Evolutionary conservation across 2,888 invertebrate species (phyloP), one percentile per base, ranked within the genome.

Genomic region (Mechanitis messenoides): DNA sequence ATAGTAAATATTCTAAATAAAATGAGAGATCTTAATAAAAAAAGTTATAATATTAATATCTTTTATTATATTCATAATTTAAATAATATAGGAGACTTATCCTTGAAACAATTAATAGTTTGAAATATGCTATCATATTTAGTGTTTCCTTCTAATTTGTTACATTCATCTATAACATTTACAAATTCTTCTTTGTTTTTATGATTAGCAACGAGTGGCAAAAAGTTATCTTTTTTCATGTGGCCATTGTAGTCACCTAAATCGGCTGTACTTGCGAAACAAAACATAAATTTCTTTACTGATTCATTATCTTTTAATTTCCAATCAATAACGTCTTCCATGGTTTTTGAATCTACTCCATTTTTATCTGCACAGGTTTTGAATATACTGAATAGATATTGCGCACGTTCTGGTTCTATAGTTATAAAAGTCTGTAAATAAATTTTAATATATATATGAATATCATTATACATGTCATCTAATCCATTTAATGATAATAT

Each of bases 231-330:
- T 2, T 75, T 77, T 3, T 82, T 76, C 33, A 85, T 66, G 54
- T 76, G 72, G 3, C 83, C 85, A 28, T 72, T 68, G 3, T 64
- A 56, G n/a, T 72, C 68, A 3, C 68, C 63, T 5, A 74, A 72
- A 20, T 77, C 77, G n/a, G 79, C 20, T 62, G 56, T 76, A 78
- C 58, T 74, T 63, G 79, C 74, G 59, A 81, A 71, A 67, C 89
- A 88, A 46, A 79, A 73, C 2, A 80, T 60, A 47, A 80, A 81
- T n/a, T 80, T 77, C 67, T 79, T 81, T 3, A 83, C 68, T 6
- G 70, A 68, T 12, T 78, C 72, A 47, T 77, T 79, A 6, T 84
- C 77, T 65, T 71, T 67, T 47, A 81, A 75, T 2, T 74, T 68
- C 4, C 83, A 84, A 47, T 73, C 68, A 28, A 78, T 70, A 1